Percentiles rank a stretch among this genome's conserved stretches.
Conservation (phyloP, 1,140 invertebrate species). For the Eupristina koningsbergeri region DNA sequence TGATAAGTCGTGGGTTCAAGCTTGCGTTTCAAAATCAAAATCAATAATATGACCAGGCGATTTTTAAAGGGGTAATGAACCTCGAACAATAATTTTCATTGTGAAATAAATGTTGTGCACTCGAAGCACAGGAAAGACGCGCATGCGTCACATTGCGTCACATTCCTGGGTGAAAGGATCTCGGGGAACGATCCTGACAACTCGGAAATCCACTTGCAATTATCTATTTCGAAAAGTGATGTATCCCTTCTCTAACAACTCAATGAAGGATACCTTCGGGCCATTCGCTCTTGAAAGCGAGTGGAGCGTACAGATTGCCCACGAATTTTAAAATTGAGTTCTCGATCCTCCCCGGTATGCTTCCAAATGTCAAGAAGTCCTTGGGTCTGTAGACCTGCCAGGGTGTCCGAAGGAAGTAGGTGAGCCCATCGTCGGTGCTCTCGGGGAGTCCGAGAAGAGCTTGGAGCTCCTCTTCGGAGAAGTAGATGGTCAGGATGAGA, state of each 20-base stretch:
- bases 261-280: constrained; percentile 75
- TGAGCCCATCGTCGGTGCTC: constrained; percentile 75
- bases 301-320: constrained; percentile 79
- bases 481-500: constrained; percentile 76
- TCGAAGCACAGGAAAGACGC: background rate
- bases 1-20: no score
- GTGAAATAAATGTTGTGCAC: background rate
- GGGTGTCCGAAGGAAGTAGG: constrained; percentile 79
- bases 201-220: background rate
- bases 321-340: constrained; percentile 77
- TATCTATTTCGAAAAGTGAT: background rate
- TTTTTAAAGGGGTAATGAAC: no score
- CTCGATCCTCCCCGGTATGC: constrained; percentile 77
- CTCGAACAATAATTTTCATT: background rate
- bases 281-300: constrained; percentile 79
- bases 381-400: constrained; percentile 78
- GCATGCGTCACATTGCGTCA: background rate
- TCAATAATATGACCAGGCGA: no score
- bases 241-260: background rate
- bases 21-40: no score
- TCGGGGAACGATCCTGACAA: background rate
- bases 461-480: constrained; percentile 68
- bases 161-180: background rate
- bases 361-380: constrained; percentile 82
- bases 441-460: constrained; percentile 75